Evolutionary conservation across 2,888 invertebrate genomes (phyloP).

Genomic region (Hirudinaria manillensis): DNA sequence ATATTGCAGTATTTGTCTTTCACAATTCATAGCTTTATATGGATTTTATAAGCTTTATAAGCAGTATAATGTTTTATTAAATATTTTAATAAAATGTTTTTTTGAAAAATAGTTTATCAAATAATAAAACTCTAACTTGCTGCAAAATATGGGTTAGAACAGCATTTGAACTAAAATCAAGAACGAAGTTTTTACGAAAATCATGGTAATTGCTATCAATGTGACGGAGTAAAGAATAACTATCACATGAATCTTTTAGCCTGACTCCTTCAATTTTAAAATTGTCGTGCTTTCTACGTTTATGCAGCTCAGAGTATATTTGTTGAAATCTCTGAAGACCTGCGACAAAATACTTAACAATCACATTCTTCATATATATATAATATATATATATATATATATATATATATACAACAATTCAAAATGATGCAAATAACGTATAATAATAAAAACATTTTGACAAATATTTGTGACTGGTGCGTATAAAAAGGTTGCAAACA

Average conservation of each 20-base stretch:
- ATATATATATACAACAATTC: not conserved
- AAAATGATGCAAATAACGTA: not conserved
- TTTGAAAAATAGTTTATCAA: no score
- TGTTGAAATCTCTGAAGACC: slow-evolving; percentile 26
- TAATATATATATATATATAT: not conserved
- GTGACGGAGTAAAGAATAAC: slow-evolving; percentile 24
- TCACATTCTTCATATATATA: not conserved
- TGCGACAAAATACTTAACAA: not conserved
- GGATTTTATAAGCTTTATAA: no score
- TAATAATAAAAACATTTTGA: no score
- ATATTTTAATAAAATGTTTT: no score
- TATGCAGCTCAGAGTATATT: slow-evolving; percentile 12
- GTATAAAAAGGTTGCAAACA: no score
- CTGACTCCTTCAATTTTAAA: slow-evolving; percentile 16
- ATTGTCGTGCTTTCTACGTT: not conserved
- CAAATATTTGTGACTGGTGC: no score
- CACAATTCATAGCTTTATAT: no score
- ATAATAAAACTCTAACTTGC: not conserved
- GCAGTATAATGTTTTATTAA: no score
- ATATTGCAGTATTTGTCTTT: no score
- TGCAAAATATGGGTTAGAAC: slow-evolving; percentile 7
- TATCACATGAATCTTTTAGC: slow-evolving; percentile 21
- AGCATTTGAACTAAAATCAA: slow-evolving; percentile 22
- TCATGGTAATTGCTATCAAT: slow-evolving; percentile 3
- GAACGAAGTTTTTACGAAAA: slow-evolving; percentile 17